Conservation (phyloP, 2,797 vertebrate genomes). For the Monodelphis domestica region DNA sequence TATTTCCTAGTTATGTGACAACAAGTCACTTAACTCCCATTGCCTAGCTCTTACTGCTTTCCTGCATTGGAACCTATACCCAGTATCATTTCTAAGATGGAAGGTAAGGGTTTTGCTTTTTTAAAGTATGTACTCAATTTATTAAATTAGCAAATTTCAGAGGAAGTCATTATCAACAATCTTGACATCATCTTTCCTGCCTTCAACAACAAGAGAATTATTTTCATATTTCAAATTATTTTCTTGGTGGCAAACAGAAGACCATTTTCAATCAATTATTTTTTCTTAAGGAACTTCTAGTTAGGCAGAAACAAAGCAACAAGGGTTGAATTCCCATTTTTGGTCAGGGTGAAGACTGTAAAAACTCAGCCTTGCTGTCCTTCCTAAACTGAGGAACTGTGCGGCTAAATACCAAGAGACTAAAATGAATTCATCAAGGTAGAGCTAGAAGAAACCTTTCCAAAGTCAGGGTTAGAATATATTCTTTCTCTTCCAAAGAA, state of each 20-base stretch:
- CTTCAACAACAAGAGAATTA: not conserved
- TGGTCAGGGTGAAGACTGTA: not conserved
- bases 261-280: not conserved
- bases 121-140: too few relatives aligned
- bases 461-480: not conserved
- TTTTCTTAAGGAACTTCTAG: not conserved
- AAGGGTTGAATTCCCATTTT: not conserved
- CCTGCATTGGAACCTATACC: too few relatives aligned
- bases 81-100: too few relatives aligned
- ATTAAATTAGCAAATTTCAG: not conserved
- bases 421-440: not conserved
- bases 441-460: not conserved
- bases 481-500: constrained; percentile 17
- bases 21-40: too few relatives aligned
- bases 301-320: not conserved
- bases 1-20: too few relatives aligned
- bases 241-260: not conserved
- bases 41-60: too few relatives aligned
- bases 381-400: not conserved
- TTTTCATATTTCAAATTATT: not conserved
- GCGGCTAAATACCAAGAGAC: not conserved
- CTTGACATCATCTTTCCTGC: not conserved
- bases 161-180: not conserved
- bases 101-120: too few relatives aligned
- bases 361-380: not conserved